Evolutionary conservation across 2,113 vertebrate species (phyloP).

Genomic region (Elaphurus davidianus): DNA sequence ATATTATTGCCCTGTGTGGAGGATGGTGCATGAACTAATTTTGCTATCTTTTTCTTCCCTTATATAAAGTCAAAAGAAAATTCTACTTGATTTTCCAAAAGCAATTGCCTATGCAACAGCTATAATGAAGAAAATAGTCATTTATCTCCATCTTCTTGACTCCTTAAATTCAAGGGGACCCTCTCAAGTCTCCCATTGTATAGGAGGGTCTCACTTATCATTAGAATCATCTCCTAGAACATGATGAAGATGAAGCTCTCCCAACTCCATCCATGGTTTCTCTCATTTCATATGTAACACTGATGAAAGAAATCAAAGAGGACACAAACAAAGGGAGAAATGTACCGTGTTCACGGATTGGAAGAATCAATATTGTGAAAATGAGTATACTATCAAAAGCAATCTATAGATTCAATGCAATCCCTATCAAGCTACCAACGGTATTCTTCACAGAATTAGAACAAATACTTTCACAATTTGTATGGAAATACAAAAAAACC

Average conservation of each 20-base stretch:
- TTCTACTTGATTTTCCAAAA: not conserved
- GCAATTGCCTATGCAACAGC: not conserved
- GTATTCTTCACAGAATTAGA: too few species aligned
- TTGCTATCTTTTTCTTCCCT: not conserved
- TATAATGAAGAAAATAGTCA: not conserved
- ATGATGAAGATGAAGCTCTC: not conserved
- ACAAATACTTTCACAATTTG: too few species aligned
- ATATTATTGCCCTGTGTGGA: not conserved
- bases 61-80: not conserved
- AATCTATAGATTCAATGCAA: too few species aligned
- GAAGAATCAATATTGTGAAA: too few species aligned
- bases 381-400: too few species aligned
- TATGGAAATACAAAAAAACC: too few species aligned
- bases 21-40: not conserved
- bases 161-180: not conserved
- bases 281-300: not conserved
- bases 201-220: not conserved
- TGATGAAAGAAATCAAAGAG: too few species aligned
- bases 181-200: not conserved
- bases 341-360: too few species aligned
- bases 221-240: not conserved
- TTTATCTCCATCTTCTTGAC: not conserved
- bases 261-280: accelerated
- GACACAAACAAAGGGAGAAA: too few species aligned
- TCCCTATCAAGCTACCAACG: too few species aligned